These are phyloP conservation scores for Crematogaster levior DNA, from an alignment of 2,888 invertebrate genomes.

Conservation along the genomic window DNA sequence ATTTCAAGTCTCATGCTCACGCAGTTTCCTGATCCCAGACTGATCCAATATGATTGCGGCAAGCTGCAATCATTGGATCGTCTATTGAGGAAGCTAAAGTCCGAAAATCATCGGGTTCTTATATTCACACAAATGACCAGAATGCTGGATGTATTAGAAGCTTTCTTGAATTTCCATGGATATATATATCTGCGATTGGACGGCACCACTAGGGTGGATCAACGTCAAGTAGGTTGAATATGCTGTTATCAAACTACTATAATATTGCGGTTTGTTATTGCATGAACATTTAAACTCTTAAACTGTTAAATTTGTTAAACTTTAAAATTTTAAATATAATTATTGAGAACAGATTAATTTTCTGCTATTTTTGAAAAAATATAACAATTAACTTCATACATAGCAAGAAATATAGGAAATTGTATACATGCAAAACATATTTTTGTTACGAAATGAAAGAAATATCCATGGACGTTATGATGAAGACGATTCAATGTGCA, in stretches of 20 bases:
- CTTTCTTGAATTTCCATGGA: conserved; percentile 98
- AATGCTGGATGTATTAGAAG: conserved; percentile 99
- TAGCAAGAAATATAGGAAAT: conserved; percentile 4
- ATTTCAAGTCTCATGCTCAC: conserved; percentile 93
- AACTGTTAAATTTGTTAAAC: neutral
- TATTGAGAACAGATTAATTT: neutral
- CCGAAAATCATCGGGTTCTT: conserved; percentile 95
- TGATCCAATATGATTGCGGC: conserved; percentile 99
- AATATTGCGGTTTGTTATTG: too few relatives aligned
- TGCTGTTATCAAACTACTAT: neutral
- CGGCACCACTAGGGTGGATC: conserved; percentile 98
- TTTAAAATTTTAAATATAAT: neutral
- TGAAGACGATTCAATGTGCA: conserved; percentile 80
- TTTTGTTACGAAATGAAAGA: neutral
- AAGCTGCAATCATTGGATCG: conserved; percentile 96
- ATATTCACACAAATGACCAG: conserved; percentile 99
- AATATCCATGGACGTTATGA: neutral
- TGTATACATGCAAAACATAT: neutral
- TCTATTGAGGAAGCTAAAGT: conserved; percentile 93
- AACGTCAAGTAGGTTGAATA: conserved; percentile 90
- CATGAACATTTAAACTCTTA: neutral
- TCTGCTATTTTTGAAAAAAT: neutral
- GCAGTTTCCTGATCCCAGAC: conserved; percentile 98
- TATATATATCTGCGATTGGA: conserved; percentile 98
- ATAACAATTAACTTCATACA: neutral